phyloP scores from a whole-genome alignment of 2,113 vertebrate species.

The Gallinago undulata region DNA sequence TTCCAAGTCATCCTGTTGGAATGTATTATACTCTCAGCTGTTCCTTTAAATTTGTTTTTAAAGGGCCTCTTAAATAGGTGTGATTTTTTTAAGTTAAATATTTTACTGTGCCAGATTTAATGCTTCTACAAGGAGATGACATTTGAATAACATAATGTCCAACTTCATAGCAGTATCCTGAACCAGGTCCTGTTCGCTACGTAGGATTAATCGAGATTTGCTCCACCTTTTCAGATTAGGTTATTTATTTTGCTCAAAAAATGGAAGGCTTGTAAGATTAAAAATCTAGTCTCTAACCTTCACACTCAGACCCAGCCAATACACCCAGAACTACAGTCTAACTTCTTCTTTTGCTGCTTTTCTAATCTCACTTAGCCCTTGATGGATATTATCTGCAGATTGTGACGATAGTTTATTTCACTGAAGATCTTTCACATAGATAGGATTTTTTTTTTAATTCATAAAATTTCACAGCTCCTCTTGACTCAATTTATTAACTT shows the following conservation, averaged over 20 bases:
- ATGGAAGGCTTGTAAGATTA: not conserved
- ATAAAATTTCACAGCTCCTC: not conserved
- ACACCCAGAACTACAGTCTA: not conserved
- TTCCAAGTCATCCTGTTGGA: not conserved
- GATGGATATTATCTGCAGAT: not conserved
- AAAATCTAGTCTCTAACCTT: not conserved
- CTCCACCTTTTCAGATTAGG: not conserved
- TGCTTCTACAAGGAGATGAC: not conserved
- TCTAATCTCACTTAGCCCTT: not conserved
- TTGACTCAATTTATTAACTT: not conserved
- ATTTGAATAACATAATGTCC: not conserved
- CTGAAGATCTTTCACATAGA: not conserved
- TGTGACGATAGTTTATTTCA: not conserved
- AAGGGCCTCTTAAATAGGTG: not conserved
- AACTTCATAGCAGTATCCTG: not conserved
- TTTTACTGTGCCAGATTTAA: not conserved
- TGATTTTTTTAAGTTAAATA: not conserved
- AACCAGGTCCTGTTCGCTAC: fast-evolving
- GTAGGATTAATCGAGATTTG: not conserved
- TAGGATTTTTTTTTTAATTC: not conserved
- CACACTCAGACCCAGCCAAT: not conserved
- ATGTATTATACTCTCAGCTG: not conserved
- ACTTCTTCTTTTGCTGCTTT: not conserved
- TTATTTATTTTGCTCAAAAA: not conserved
- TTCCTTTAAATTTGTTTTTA: not conserved